These are phyloP conservation scores for Spisula subtruncata DNA, from an alignment of 2,888 invertebrate species.

Conservation along the genomic window DNA sequence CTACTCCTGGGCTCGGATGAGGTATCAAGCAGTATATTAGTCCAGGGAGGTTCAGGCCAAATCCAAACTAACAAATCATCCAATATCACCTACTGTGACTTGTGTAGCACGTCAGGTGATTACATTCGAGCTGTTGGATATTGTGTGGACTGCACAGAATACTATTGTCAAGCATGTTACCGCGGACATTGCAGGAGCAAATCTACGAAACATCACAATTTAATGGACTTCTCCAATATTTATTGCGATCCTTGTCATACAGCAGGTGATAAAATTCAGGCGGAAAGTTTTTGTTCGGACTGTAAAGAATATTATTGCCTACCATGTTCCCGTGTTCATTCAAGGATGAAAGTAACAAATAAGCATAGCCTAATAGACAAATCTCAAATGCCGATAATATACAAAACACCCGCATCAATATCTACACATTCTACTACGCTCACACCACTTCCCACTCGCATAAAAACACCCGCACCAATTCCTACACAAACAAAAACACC, in stretches of 20 bases:
- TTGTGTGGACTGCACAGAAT: no score
- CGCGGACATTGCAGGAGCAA: no score
- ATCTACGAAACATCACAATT: no score
- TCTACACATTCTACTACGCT: no score
- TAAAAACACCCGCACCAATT: no score
- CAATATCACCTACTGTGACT: background rate
- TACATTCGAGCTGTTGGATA: background rate
- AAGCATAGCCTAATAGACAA: background rate
- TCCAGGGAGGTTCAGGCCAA: background rate
- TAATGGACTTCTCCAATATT: no score
- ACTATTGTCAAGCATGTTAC: no score
- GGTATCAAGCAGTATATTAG: background rate
- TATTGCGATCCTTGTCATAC: no score
- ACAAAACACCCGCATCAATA: no score
- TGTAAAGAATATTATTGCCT: constrained; percentile 18
- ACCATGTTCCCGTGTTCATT: background rate
- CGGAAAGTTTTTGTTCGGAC: background rate
- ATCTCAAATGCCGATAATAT: background rate
- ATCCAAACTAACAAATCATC: background rate
- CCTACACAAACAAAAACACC: no score
- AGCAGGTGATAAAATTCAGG: no score
- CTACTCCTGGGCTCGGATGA: background rate
- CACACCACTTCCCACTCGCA: no score
- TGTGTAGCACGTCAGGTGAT: background rate
- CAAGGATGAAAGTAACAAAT: constrained; percentile 2